Evolutionary conservation across 2,888 invertebrate genomes (phyloP), one percentile per base, ranked within the genome.

Genomic region (Drosophila tripunctata): DNA sequence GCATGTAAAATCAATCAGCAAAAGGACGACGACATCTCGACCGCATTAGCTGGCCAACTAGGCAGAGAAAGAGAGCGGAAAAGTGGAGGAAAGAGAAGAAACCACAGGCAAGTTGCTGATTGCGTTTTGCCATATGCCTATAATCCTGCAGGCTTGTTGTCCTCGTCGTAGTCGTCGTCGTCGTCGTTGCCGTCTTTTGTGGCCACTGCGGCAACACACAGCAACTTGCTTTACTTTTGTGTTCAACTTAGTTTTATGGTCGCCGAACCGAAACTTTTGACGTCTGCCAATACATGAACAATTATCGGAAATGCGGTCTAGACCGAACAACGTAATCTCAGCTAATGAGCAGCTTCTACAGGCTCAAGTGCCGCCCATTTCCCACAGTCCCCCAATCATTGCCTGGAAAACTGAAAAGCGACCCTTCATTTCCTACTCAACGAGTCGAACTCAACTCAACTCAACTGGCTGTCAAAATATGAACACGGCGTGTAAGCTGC

Each of bases 291-390:
- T 88, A 77, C 80, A 88, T 71, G 70, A 75, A 67, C 77, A 84
- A 86, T 84, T 88, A 84, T 88, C 75, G 87, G 70, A 84, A 83
- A 83, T 84, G 87, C 66, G 87, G 87, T 86, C 85, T 75, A 79
- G 88, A 85, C 79, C 47, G 30, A 58, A 44, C 54, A 51, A 63
- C 36, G 66, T 81, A 87, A 75, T 78, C 86, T 68, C 62, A 58
- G 66, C 78, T 81, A 87, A 81, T 87, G 87, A 81, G 82, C 78
- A 71, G 75, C 63, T 66, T 24, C 50, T 22, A 57, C 31, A 21
- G 31, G 12, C 57, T 41, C 38, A 38, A 48, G 47, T 21, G 36
- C 24, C 12, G 5, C 14, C 8, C 21, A 2, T 2, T 8, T 8
- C n/a, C n/a, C 27, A 24, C 27, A 8, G 3, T 6, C 10, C 2